These are phyloP conservation scores for Chroicocephalus ridibundus DNA, from an alignment of 2,113 vertebrate species.

Conservation along the genomic window DNA sequence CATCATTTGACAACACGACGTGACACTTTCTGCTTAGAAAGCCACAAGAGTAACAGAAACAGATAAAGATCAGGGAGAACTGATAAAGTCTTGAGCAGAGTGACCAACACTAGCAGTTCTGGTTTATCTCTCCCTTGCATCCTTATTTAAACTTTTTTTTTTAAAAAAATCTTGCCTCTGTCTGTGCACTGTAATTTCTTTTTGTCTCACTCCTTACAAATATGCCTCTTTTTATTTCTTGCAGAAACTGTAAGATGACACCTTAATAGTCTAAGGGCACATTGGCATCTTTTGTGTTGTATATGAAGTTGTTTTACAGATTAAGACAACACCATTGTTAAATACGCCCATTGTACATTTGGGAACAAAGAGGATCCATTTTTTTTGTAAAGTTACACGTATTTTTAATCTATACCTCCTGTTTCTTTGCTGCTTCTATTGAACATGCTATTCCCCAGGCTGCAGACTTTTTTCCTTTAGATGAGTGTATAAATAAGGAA, in stretches of 20 bases:
- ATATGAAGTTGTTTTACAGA: not conserved
- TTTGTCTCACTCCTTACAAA: not conserved
- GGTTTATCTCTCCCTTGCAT: not conserved
- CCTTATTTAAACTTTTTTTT: not conserved
- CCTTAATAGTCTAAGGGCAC: not conserved
- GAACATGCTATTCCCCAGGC: not conserved
- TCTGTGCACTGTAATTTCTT: not conserved
- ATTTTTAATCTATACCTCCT: not conserved
- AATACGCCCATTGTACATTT: not conserved
- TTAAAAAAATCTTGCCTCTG: not conserved
- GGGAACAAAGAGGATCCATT: not conserved
- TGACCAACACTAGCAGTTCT: not conserved
- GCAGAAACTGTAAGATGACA: not conserved
- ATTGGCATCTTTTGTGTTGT: not conserved
- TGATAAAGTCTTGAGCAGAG: not conserved
- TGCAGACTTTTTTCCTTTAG: not conserved
- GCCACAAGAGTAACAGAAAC: not conserved
- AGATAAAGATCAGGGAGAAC: not conserved
- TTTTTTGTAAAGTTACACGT: not conserved
- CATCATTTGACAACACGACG: not conserved
- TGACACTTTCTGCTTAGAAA: not conserved
- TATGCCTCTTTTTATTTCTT: not conserved
- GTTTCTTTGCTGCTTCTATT: not conserved
- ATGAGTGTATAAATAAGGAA: not conserved
- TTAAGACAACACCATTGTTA: not conserved